A percentile compares a stretch with the other conserved stretches of the same genome.
Evolutionary conservation across 2,797 vertebrate species (phyloP).

Genomic region (Glossophaga mutica): DNA sequence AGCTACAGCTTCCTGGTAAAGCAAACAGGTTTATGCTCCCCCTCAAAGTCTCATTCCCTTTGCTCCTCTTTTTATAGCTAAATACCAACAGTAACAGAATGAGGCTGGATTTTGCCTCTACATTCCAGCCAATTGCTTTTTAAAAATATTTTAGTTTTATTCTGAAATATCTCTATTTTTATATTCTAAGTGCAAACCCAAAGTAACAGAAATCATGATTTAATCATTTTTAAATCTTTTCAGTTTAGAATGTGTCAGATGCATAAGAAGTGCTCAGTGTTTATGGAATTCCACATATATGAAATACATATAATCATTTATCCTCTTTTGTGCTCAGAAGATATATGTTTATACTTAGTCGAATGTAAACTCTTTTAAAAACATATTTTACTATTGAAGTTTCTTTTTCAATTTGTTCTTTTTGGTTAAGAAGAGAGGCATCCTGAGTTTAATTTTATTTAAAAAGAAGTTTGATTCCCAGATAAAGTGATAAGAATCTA

Average conservation of each 20-base stretch:
- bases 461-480: not conserved
- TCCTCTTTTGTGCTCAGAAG: not conserved
- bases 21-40: not conserved
- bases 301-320: not conserved
- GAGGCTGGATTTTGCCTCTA: not conserved
- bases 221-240: not conserved
- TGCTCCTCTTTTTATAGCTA: not conserved
- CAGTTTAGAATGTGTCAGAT: not conserved
- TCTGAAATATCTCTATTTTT: not conserved
- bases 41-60: not conserved
- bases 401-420: not conserved
- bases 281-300: not conserved
- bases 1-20: not conserved
- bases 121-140: not conserved
- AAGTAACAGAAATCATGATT: not conserved
- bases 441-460: not conserved
- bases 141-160: not conserved
- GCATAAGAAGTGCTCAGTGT: fast-evolving
- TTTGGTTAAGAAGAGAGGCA: not conserved
- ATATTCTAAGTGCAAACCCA: not conserved
- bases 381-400: not conserved
- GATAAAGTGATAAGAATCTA: not conserved
- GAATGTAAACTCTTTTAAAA: not conserved
- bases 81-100: not conserved
- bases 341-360: not conserved